phyloP scores from a whole-genome alignment of 1,140 invertebrate genomes.

The Trinorchestia longiramus region DNA sequence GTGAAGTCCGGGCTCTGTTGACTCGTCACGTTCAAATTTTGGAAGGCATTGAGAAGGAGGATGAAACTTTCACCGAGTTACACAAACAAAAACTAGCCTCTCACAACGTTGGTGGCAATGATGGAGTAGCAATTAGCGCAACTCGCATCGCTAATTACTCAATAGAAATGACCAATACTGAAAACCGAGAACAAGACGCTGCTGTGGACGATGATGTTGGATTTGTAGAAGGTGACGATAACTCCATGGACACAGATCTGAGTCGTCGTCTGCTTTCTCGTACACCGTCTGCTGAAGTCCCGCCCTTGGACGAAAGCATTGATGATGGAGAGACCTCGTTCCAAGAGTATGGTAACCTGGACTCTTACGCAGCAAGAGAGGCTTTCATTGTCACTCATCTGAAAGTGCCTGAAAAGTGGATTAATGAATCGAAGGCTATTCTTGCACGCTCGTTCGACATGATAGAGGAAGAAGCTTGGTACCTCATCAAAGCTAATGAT shows the following conservation, averaged over 20 bases:
- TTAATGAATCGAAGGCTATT: constrained; percentile 55
- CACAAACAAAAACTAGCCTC: background rate
- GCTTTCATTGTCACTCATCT: constrained; percentile 37
- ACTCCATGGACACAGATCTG: constrained; percentile 2
- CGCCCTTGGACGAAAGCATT: constrained; percentile 35
- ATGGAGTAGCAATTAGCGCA: background rate
- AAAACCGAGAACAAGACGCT: background rate
- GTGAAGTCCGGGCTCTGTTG: constrained; percentile 22
- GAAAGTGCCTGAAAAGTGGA: constrained; percentile 45
- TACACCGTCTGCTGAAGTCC: constrained; percentile 36
- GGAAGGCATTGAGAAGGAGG: constrained; percentile 37
- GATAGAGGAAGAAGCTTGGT: constrained; percentile 55
- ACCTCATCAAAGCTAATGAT: constrained; percentile 54
- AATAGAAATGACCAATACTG: constrained; percentile 67
- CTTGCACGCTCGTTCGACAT: constrained; percentile 14
- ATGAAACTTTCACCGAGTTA: background rate
- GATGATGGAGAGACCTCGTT: constrained; percentile 61
- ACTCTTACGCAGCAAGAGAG: constrained; percentile 46
- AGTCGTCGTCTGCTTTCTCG: background rate
- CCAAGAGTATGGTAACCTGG: constrained; percentile 1
- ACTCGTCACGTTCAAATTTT: constrained; percentile 20
- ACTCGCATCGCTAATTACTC: background rate
- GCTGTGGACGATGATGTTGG: constrained; percentile 26
- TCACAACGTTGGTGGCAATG: background rate
- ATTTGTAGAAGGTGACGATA: background rate